Base-by-base conservation (phyloP, 2,888 invertebrate species). In the Cephus rjabovi region DNA sequence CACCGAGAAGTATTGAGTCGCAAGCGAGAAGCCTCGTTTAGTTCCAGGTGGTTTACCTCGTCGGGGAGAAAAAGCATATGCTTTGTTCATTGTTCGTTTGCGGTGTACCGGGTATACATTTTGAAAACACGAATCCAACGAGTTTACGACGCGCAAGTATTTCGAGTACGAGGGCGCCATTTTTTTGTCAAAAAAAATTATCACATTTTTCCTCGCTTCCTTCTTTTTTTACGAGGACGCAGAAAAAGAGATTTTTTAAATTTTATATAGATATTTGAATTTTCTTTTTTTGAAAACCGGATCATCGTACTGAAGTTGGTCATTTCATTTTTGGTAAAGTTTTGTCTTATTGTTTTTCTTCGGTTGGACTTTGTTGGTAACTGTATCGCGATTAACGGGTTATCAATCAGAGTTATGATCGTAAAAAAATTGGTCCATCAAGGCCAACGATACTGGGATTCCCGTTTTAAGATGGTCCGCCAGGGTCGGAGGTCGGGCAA, bases 1-100 rank as follows among this genome's bases (percentile, higher is more conserved):
- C 56, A 23, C 56, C 56, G 56, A 56, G 56, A 56, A 56, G 56
- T 23, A 56, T 56, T 9, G 56, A 23, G 56, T 77, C 77, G 73
- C 35, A 4, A 1, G 69, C 35, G 30, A 73, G 30, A 33, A 35
- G 35, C 37, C 34, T 73, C 73, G 15, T 34, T 73, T 73, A 33
- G 33, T 34, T 73, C 31, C 34, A 73, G 33, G 73, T 73, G 23
- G 34, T 31, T 34, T 73, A 34, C 12, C 3, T 34, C 12, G 23
- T 23, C 56, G 9, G 23, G 1, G 23, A 23, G 56, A 56, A 56
- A 56, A 56, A 56, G 6, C 56, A 56, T 23, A 9, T 23, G 56
- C 56, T 56, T 56, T 56, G 56, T 56, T 23, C 56, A 9, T 23
- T 23, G 9, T 56, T 56, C 56, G 56, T 56, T 56, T 23, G 23